Evolutionary conservation across 92 coral and sea anemone species (phyloP).

Genomic region (Nematostella vectensis): DNA sequence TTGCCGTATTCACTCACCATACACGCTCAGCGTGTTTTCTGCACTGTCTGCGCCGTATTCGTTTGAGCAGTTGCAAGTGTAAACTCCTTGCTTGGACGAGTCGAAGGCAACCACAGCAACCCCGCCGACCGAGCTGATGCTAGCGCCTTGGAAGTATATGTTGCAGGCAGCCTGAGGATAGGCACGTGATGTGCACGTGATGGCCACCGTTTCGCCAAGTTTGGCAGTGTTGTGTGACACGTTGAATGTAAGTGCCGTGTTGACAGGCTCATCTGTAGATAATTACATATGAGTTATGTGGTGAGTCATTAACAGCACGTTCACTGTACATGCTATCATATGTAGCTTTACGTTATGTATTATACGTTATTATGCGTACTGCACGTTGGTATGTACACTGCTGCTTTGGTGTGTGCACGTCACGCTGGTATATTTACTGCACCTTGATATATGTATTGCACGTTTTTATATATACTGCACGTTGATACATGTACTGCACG

Average conservation of each 20-base stretch:
- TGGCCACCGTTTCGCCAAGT: slow-evolving; percentile 34
- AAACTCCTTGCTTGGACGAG: slow-evolving; percentile 39
- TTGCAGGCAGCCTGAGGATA: slow-evolving; percentile 53
- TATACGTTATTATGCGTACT: no score
- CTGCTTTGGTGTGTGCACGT: no score
- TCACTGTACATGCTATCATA: no score
- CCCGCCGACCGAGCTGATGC: slow-evolving; percentile 11
- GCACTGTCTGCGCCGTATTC: slow-evolving; percentile 22
- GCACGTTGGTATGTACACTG: no score
- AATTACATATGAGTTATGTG: background rate
- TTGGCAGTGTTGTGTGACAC: slow-evolving; percentile 43
- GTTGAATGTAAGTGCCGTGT: slow-evolving; percentile 34
- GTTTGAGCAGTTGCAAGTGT: slow-evolving; percentile 53
- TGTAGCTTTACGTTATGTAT: no score
- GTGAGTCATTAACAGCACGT: no score
- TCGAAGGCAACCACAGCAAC: slow-evolving; percentile 34
- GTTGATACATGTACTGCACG: no score
- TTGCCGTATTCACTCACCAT: slow-evolving; percentile 56
- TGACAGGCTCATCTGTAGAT: slow-evolving; percentile 38
- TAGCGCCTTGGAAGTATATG: slow-evolving; percentile 23
- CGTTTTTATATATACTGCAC: no score
- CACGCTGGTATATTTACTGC: no score
- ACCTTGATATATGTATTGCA: no score
- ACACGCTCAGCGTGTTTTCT: slow-evolving; percentile 20
- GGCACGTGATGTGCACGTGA: slow-evolving; percentile 42